Percentiles rank a stretch among this genome's conserved stretches.
phyloP scores from a whole-genome alignment of 2,113 vertebrate genomes.

The Meriones unguiculatus region DNA sequence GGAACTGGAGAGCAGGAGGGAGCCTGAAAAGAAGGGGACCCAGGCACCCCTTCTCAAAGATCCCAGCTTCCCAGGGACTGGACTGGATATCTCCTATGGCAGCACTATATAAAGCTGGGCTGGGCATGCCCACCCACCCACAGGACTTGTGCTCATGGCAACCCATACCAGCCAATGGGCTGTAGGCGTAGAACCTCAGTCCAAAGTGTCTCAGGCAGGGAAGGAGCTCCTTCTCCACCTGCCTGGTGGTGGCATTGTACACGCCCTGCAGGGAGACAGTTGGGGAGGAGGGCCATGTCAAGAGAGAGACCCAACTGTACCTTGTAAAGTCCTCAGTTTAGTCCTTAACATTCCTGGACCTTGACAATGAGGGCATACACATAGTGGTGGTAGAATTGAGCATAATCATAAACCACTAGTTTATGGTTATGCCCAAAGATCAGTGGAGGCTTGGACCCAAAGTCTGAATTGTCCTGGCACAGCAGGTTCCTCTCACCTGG shows the following conservation, averaged over 20 bases:
- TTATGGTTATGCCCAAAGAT: not conserved
- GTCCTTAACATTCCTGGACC: not conserved
- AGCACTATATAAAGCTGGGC: accelerated
- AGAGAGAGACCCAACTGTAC: not conserved
- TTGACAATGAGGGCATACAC: too few relatives aligned
- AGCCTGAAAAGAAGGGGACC: not conserved
- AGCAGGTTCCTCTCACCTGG: constrained; percentile 89
- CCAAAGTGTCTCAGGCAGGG: constrained; percentile 92
- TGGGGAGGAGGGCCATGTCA: accelerated
- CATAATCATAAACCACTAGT: too few relatives aligned
- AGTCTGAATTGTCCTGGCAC: constrained; percentile 85
- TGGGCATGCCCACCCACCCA: not conserved
- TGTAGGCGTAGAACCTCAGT: constrained; percentile 95
- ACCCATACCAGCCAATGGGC: constrained; percentile 93
- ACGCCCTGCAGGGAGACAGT: constrained; percentile 89
- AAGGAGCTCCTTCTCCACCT: constrained; percentile 93
- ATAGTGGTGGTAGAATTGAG: not conserved
- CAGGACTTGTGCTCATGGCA: accelerated
- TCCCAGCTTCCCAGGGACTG: not conserved
- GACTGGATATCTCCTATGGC: not conserved
- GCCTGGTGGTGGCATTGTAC: constrained; percentile 95
- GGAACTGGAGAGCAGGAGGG: accelerated
- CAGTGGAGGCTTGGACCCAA: not conserved
- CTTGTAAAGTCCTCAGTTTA: not conserved
- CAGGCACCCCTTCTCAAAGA: not conserved